A percentile compares a stretch with the other conserved stretches of the same genome.
These are phyloP conservation scores for Bambusicola thoracicus DNA, from an alignment of 2,113 vertebrate genomes.

Conservation along the genomic window DNA sequence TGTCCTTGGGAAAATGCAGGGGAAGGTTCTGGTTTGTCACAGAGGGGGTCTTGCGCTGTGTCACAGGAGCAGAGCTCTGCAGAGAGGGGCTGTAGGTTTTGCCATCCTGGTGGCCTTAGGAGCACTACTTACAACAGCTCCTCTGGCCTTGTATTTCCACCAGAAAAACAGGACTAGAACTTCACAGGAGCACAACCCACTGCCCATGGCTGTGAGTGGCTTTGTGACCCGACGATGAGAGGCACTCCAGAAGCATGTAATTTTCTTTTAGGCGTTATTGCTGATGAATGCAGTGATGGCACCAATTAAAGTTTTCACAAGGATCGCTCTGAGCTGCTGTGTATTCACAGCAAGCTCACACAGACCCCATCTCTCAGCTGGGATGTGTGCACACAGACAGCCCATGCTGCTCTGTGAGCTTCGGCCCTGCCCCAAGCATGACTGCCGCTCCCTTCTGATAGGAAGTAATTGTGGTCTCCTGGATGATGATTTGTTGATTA, in stretches of 20 bases:
- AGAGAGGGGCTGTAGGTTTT: neutral
- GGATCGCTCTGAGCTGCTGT: neutral
- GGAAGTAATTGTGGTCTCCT: neutral
- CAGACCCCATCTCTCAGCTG: neutral
- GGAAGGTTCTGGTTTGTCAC: neutral
- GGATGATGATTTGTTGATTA: slow-evolving; percentile 22
- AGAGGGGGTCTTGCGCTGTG: neutral
- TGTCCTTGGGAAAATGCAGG: neutral
- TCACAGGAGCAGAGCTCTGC: neutral
- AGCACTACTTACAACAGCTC: neutral
- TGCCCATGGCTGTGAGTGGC: neutral
- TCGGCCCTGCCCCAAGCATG: neutral
- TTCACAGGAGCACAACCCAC: neutral
- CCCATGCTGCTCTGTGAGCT: neutral
- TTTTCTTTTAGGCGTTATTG: neutral
- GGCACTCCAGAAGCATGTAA: neutral
- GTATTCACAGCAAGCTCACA: neutral
- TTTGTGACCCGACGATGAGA: neutral
- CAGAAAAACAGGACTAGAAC: neutral
- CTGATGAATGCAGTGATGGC: neutral
- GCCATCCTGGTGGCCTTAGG: too few species aligned
- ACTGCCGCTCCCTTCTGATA: neutral
- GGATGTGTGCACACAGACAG: neutral
- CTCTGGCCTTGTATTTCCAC: neutral
- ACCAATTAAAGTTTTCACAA: neutral